A percentile compares a stretch with the other conserved stretches of the same genome.
Conservation (phyloP, 2,888 invertebrate species). For the Himalopsyche anomala region DNA sequence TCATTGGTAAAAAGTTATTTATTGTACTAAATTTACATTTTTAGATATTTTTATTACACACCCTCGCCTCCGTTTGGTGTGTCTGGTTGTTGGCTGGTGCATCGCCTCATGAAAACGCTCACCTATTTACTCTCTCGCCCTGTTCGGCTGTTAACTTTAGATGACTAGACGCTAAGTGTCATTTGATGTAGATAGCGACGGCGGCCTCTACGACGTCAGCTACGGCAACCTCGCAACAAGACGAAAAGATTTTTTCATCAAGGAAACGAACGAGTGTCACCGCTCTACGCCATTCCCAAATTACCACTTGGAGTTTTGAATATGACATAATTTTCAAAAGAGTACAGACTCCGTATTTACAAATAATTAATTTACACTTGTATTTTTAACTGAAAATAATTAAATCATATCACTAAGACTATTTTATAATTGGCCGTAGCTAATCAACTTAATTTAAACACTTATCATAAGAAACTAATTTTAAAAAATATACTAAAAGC, state of each 20-base stretch:
- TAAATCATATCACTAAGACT: too few relatives aligned
- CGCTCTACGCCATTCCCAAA: constrained; percentile 47
- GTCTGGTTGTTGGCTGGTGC: constrained; percentile 45
- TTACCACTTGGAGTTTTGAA: constrained; percentile 44
- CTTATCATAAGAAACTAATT: too few relatives aligned
- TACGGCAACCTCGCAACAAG: constrained; percentile 45
- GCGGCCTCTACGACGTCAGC: neutral
- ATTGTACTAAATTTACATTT: neutral
- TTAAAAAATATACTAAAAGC: too few relatives aligned
- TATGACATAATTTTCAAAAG: neutral
- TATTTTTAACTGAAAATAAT: too few relatives aligned
- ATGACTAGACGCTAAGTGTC: constrained; percentile 61
- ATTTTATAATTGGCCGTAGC: too few relatives aligned
- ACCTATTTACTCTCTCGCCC: constrained; percentile 52
- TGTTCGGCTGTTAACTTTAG: constrained; percentile 51
- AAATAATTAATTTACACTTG: neutral
- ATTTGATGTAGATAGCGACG: constrained; percentile 65
- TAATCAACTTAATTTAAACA: too few relatives aligned
- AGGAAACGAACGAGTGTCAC: constrained; percentile 46
- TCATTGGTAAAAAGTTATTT: too few relatives aligned
- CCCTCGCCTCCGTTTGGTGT: constrained; percentile 38
- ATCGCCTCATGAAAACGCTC: constrained; percentile 57
- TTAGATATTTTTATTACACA: neutral
- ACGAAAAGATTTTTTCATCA: constrained; percentile 57
- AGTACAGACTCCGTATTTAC: neutral